Evolutionary conservation across 2,113 vertebrate genomes (phyloP), one percentile per base, ranked within the genome.

Genomic region (Orcinus orca): DNA sequence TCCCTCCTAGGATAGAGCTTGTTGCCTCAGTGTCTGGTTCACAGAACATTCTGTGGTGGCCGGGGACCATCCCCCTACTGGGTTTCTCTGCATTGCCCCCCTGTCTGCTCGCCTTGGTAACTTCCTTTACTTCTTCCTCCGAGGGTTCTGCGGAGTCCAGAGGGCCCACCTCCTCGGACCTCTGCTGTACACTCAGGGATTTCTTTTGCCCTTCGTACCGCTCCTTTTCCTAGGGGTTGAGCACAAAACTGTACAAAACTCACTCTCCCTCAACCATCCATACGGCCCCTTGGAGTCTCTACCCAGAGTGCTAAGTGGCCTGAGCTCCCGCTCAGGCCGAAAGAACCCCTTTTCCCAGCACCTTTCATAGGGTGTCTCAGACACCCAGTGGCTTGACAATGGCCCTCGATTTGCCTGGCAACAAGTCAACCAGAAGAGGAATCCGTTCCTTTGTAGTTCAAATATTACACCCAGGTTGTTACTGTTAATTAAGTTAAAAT

Each of bases 201-300:
- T 98, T 98, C 97, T 98, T 98, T 58, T 98, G 98, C 11, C 79
- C 94, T 80, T 55, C 97, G 91, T 79, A 97, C 96, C 92, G 97
- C 80, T 98, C 98, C 96, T 86, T 98, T 62, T 99, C 98, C 98
- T 98, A 77, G 77, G 96, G 81, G 58, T 80, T 88, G 47, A 88
- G 50, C 67, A 83, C 18, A 62, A 26, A 47, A 60, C 8, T 0
- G 3, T 38, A 60, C 23, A 33, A 44, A 90, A 18, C 12, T 83
- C 2, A 11, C 13, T 31, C 7, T 47, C 50, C 58, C 55, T 41
- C 47, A 1, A 14, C 29, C 20, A 3, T 18, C 0, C 6, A 6
- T 53, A 53, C 1, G 41, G 58, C 21, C 12, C 14, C 44, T 20
- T 0, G 2, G 62, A 25, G 21, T 50, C 29, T n/a, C 25, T 62